Percentiles rank a stretch among this genome's conserved stretches.
These are phyloP conservation scores for Pipistrellus nathusii DNA, from an alignment of 2,797 vertebrate genomes.

Conservation along the genomic window DNA sequence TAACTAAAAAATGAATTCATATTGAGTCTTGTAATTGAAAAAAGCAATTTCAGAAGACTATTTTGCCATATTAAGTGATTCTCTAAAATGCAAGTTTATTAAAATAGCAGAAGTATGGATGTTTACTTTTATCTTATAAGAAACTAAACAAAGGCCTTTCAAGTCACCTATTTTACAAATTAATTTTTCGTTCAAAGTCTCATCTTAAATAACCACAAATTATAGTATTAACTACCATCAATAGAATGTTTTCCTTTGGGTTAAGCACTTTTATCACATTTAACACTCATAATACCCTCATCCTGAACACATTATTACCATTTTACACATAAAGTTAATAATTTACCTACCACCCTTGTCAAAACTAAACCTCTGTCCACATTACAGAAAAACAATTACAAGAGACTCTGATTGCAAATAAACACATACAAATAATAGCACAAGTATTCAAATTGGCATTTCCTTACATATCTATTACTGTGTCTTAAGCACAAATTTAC, in stretches of 20 bases:
- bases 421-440: not conserved
- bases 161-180: slow-evolving; percentile 59
- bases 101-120: slow-evolving; percentile 32
- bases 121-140: not conserved
- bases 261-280: slow-evolving; percentile 40
- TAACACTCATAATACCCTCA: slow-evolving; percentile 35
- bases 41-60: slow-evolving; percentile 31
- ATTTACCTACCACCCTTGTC: not conserved
- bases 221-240: slow-evolving; percentile 29
- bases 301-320: slow-evolving; percentile 14
- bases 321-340: slow-evolving; percentile 63
- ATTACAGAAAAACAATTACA: not conserved
- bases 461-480: not conserved
- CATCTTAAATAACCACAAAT: slow-evolving; percentile 38
- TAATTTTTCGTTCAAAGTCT: slow-evolving; percentile 51
- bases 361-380: slow-evolving; percentile 41
- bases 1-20: slow-evolving; percentile 41
- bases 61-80: not conserved
- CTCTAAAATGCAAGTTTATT: slow-evolving; percentile 53
- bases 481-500: not conserved
- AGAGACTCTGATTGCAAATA: slow-evolving; percentile 11
- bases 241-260: not conserved
- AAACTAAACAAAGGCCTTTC: slow-evolving; percentile 53
- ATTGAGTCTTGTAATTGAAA: not conserved
- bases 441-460: not conserved